Percentiles rank a stretch among this genome's conserved stretches.
Conservation (phyloP, 2,888 invertebrate genomes). For the Teleiodes luculella region DNA sequence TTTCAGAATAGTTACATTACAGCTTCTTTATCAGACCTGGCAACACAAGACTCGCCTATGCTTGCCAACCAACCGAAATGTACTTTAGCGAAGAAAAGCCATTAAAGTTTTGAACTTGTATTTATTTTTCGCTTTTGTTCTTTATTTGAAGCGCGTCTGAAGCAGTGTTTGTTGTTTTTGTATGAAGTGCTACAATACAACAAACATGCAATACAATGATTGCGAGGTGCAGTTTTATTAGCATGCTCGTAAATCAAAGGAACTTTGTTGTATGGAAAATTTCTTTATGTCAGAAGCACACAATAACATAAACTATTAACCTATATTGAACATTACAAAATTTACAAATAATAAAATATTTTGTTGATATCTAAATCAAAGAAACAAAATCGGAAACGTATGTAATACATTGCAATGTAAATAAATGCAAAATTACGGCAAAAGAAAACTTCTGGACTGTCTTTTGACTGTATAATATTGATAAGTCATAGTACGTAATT, state of each 20-base stretch:
- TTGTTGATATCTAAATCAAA: too few species aligned
- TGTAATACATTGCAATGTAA: too few species aligned
- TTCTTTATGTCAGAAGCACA: background rate
- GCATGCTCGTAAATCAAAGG: background rate
- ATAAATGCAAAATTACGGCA: too few species aligned
- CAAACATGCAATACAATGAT: background rate
- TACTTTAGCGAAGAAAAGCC: conserved; percentile 9
- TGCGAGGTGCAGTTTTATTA: conserved; percentile 1
- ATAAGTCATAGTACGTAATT: too few species aligned
- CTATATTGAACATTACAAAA: too few species aligned
- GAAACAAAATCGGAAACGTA: too few species aligned
- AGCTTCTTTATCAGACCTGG: too few species aligned
- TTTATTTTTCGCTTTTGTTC: conserved; percentile 3
- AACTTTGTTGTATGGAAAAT: conserved; percentile 5
- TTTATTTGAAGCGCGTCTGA: conserved; percentile 5
- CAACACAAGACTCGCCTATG: too few species aligned
- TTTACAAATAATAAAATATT: background rate
- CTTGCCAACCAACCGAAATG: background rate
- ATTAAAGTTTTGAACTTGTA: conserved; percentile 7
- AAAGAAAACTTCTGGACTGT: too few species aligned
- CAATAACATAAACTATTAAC: background rate
- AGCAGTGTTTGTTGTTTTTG: conserved; percentile 1
- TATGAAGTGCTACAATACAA: conserved; percentile 3
- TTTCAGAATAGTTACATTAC: too few species aligned
- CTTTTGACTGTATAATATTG: too few species aligned